A percentile compares a stretch with the other conserved stretches of the same genome.
Conservation (phyloP, 2,888 invertebrate genomes). For the Oscheius sp. region DNA sequence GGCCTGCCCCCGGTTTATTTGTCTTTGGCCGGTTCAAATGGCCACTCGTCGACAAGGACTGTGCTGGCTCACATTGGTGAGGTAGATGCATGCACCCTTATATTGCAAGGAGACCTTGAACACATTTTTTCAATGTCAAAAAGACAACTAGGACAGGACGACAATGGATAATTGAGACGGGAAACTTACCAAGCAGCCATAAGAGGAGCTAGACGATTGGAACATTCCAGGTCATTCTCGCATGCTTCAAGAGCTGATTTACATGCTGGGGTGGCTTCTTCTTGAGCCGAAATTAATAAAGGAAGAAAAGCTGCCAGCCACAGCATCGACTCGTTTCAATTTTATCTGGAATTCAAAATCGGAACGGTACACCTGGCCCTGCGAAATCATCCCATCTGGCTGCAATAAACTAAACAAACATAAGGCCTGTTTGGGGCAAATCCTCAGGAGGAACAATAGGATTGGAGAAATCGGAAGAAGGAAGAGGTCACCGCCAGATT, state of each 20-base stretch:
- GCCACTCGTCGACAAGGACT: conserved; percentile 25
- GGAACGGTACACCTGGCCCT: neutral
- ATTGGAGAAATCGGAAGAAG: neutral
- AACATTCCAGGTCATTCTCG: conserved; percentile 67
- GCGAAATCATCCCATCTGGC: neutral
- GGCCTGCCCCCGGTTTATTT: conserved; percentile 8
- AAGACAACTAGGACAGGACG: neutral
- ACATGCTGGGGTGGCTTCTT: conserved; percentile 49
- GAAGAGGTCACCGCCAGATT: too few species aligned
- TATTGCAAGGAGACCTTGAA: neutral
- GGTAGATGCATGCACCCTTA: neutral
- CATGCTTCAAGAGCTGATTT: conserved; percentile 62
- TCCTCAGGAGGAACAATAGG: neutral
- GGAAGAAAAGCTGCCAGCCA: neutral
- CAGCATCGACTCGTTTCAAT: neutral
- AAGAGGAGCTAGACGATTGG: conserved; percentile 67
- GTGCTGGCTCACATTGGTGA: conserved; percentile 12
- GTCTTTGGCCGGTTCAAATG: conserved; percentile 27
- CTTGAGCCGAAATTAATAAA: conserved; percentile 28
- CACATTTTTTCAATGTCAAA: neutral
- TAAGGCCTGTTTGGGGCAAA: conserved; percentile 9
- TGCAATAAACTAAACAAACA: conserved; percentile 13
- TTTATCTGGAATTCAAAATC: neutral
- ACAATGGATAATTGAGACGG: conserved; percentile 3
- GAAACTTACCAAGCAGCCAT: conserved; percentile 66